Conservation (phyloP, 2,797 vertebrate species). For the Anisognathus igniventris region DNA sequence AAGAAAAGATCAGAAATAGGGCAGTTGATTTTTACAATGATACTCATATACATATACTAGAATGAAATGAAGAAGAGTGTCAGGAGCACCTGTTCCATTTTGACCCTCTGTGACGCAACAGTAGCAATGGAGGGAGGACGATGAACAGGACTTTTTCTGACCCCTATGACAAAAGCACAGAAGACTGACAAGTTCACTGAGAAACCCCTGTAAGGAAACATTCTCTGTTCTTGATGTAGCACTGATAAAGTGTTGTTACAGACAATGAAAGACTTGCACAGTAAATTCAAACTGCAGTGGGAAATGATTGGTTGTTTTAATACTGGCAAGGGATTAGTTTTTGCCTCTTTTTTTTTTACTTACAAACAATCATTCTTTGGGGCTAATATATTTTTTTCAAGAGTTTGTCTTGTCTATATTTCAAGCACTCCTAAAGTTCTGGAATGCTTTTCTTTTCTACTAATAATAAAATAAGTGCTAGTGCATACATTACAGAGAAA, state of each 20-base stretch:
- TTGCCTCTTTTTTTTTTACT: neutral
- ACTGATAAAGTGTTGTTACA: neutral
- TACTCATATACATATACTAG: neutral
- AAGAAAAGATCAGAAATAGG: neutral
- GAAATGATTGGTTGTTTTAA: neutral
- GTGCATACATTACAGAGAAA: neutral
- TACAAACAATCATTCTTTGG: neutral
- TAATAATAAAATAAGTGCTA: neutral
- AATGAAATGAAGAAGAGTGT: neutral
- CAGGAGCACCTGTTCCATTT: neutral
- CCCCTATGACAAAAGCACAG: neutral
- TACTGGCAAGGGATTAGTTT: neutral
- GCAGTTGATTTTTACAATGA: neutral
- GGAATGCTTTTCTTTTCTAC: neutral
- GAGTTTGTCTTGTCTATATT: neutral
- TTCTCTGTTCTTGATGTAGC: neutral
- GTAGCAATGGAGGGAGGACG: rapidly evolving
- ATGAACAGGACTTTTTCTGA: neutral
- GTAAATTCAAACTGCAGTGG: neutral
- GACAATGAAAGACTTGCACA: neutral
- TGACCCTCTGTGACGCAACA: neutral
- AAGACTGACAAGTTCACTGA: neutral
- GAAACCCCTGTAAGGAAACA: neutral
- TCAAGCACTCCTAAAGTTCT: neutral
- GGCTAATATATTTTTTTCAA: neutral